Conservation (phyloP, 2,113 vertebrate species). For the Prionailurus bengalensis region DNA sequence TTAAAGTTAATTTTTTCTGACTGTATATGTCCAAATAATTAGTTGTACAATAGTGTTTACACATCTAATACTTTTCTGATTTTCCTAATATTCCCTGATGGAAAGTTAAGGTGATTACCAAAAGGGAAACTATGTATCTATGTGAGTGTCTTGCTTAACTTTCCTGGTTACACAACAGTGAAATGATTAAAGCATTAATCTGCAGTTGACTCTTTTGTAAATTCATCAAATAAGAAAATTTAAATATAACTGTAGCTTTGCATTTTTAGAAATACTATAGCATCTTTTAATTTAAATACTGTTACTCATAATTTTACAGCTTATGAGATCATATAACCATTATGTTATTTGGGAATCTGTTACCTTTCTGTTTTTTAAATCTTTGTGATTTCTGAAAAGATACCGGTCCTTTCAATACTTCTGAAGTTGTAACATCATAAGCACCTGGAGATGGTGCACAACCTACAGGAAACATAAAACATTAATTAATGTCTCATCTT, state of each 20-base stretch:
- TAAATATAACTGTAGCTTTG: neutral
- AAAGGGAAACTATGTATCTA: neutral
- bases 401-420: constrained; percentile 85
- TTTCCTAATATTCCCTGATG: constrained; percentile 12
- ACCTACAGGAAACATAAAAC: constrained; percentile 83
- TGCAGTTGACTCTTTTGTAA: constrained; percentile 8
- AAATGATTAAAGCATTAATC: neutral
- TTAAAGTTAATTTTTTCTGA: constrained; percentile 31
- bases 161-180: neutral
- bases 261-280: neutral
- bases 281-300: neutral
- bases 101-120: constrained; percentile 25
- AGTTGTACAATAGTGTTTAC: constrained; percentile 21
- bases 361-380: constrained; percentile 89
- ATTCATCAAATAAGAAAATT: constrained; percentile 3
- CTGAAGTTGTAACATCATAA: constrained; percentile 88
- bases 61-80: neutral
- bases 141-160: neutral
- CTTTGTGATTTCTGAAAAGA: constrained; percentile 91
- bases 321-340: neutral
- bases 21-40: constrained; percentile 21
- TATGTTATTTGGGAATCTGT: constrained; percentile 65
- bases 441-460: constrained; percentile 89
- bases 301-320: constrained; percentile 8
- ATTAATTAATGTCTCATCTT: neutral